Evolutionary conservation across 2,113 vertebrate species (phyloP).

Genomic region (Calidris pugnax): DNA sequence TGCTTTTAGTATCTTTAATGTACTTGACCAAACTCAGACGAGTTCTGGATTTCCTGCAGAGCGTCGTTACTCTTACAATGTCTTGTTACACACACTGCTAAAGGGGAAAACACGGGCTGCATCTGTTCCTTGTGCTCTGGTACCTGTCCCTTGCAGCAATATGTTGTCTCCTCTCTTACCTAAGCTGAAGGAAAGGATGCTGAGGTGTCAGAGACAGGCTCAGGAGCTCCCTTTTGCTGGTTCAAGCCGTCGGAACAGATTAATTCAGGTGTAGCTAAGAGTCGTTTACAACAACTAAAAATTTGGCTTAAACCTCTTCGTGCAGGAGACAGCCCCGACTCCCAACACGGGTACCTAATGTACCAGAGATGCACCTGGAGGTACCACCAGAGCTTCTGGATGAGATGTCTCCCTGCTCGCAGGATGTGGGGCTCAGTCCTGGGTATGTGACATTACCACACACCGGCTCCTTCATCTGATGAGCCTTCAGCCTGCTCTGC

Average conservation of each 20-base stretch:
- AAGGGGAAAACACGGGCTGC: neutral
- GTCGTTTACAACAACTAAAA: neutral
- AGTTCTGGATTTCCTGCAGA: neutral
- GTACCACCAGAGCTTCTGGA: neutral
- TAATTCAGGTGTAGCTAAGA: accelerated
- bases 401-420: neutral
- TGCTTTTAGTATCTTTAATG: neutral
- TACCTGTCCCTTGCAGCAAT: neutral
- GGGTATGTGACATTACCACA: neutral
- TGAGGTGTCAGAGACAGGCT: neutral
- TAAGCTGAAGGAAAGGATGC: neutral
- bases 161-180: neutral
- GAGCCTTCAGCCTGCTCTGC: neutral
- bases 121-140: neutral
- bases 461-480: neutral
- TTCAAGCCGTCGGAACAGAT: neutral
- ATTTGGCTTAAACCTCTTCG: accelerated
- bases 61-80: neutral
- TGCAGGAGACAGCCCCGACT: neutral
- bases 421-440: accelerated
- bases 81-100: neutral
- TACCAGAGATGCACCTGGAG: neutral
- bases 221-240: neutral
- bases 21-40: neutral
- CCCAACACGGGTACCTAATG: accelerated